Percentiles rank a stretch among this genome's conserved stretches.
Evolutionary conservation across 2,797 vertebrate genomes (phyloP).

Genomic region (Antrozous pallidus): DNA sequence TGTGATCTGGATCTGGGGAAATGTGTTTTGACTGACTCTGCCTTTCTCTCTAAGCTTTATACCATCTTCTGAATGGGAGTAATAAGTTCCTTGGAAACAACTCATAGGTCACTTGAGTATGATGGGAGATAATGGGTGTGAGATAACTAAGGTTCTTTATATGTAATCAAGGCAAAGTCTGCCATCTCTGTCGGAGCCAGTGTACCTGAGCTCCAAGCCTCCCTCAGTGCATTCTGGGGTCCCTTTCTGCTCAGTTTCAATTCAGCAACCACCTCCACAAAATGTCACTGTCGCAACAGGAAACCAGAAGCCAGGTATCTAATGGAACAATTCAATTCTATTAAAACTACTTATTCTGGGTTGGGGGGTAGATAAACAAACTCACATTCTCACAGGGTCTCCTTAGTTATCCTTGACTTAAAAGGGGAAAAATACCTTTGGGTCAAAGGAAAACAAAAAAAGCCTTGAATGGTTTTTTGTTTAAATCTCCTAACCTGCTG

Average conservation of each 20-base stretch:
- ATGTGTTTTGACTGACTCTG: not conserved
- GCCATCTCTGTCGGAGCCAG: not conserved
- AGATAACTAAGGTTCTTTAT: not conserved
- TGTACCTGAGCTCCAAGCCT: not conserved
- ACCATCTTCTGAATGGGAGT: not conserved
- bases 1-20: not conserved
- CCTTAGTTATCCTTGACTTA: not conserved
- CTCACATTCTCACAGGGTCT: not conserved
- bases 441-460: not conserved
- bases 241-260: not conserved
- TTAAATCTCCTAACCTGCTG: slow-evolving; percentile 32
- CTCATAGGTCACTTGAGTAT: not conserved
- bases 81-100: not conserved
- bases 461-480: not conserved
- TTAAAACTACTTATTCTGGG: not conserved
- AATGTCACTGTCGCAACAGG: not conserved
- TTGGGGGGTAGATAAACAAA: not conserved
- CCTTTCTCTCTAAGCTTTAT: not conserved
- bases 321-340: not conserved
- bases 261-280: slow-evolving; percentile 17
- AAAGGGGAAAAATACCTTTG: not conserved
- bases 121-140: not conserved
- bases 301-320: not conserved
- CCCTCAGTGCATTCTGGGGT: not conserved
- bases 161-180: not conserved